Percentiles rank a stretch among this genome's conserved stretches.
phyloP scores from a whole-genome alignment of 2,888 invertebrate genomes.

The Cephus spinipes region DNA sequence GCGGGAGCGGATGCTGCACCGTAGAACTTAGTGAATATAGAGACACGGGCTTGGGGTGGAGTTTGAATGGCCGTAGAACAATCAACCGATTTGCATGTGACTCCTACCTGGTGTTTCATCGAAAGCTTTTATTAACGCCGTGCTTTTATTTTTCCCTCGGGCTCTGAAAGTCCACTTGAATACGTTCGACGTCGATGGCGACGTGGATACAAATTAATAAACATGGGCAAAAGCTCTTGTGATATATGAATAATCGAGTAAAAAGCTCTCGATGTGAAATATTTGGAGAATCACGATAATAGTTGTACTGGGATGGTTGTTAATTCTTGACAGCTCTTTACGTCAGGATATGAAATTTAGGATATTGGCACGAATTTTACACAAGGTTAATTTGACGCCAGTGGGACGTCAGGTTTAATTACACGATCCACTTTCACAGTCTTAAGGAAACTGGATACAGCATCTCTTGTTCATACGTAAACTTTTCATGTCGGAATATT shows the following conservation, averaged over 20 bases:
- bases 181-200: neutral
- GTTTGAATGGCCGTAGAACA: constrained; percentile 23
- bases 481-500: neutral
- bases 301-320: no score
- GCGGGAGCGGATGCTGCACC: neutral
- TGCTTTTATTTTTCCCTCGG: constrained; percentile 24
- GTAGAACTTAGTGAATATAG: neutral
- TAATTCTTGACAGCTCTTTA: no score
- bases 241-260: neutral
- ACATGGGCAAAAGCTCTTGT: neutral
- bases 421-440: neutral
- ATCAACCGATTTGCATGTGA: constrained; percentile 47
- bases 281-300: neutral
- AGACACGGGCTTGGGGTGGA: neutral
- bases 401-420: neutral
- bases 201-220: neutral
- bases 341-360: neutral
- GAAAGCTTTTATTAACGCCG: constrained; percentile 41
- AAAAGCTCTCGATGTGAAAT: neutral
- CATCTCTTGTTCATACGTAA: neutral
- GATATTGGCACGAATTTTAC: neutral
- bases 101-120: constrained; percentile 15
- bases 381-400: neutral
- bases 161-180: constrained; percentile 35
- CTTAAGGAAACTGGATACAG: neutral